phyloP scores from a whole-genome alignment of 2,888 invertebrate species.

The Netelia virgata region DNA sequence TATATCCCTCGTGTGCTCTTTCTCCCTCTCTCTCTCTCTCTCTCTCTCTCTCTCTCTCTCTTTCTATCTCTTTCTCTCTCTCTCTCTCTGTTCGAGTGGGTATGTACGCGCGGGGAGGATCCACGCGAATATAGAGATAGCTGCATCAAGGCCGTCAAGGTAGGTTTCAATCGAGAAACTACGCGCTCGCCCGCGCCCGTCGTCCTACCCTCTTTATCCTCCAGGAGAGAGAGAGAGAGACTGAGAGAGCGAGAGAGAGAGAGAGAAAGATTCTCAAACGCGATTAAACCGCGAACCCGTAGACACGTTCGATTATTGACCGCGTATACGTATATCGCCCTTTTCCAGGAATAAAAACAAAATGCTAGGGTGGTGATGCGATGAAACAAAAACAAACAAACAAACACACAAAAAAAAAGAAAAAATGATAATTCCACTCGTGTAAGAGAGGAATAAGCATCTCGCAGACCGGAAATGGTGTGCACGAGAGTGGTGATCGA shows the following conservation, averaged over 20 bases:
- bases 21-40: constrained; percentile 51
- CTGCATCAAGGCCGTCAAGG: constrained; percentile 71
- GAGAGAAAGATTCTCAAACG: constrained; percentile 63
- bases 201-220: constrained; percentile 37
- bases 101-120: constrained; percentile 43
- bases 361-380: too few species aligned
- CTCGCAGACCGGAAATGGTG: constrained; percentile 54
- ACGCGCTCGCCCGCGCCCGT: constrained; percentile 66
- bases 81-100: constrained; percentile 52
- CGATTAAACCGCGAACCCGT: constrained; percentile 68
- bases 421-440: constrained; percentile 28
- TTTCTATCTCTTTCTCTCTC: constrained; percentile 48
- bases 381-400: background rate
- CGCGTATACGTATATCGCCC: constrained; percentile 39
- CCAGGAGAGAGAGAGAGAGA: background rate
- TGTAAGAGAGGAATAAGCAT: constrained; percentile 12
- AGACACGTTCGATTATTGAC: constrained; percentile 68
- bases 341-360: constrained; percentile 8
- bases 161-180: constrained; percentile 71
- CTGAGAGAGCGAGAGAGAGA: background rate
- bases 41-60: constrained; percentile 53
- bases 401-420: constrained; percentile 26
- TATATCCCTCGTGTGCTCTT: constrained; percentile 66
- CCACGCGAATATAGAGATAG: constrained; percentile 22
- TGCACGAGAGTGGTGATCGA: background rate